Conservation (phyloP, 2,888 invertebrate species). For the Bedellia somnulentella region DNA sequence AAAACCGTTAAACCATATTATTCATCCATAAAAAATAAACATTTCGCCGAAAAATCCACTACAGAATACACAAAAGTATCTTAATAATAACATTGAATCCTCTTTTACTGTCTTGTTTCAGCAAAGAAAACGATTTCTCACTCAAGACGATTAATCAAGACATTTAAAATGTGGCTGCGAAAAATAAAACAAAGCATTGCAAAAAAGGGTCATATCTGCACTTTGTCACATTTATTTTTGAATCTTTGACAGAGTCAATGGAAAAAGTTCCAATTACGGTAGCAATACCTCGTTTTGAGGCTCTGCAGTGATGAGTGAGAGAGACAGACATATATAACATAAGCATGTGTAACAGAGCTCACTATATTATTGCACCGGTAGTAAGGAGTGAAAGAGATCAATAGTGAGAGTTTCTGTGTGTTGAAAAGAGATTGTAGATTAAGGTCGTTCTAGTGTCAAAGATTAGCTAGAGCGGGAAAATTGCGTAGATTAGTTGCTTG, state of each 20-base stretch:
- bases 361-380: conserved; percentile 54
- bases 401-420: conserved; percentile 61
- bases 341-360: conserved; percentile 20
- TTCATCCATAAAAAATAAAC: too few relatives aligned
- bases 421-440: conserved; percentile 63
- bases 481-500: too few relatives aligned
- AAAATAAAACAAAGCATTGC: too few relatives aligned
- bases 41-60: too few relatives aligned
- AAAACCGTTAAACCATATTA: too few relatives aligned
- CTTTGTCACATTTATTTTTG: background rate
- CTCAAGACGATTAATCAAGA: too few relatives aligned
- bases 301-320: conserved; percentile 53
- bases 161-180: too few relatives aligned
- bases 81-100: too few relatives aligned
- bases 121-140: too few relatives aligned
- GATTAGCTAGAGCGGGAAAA: conserved; percentile 34
- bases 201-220: background rate
- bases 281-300: conserved; percentile 55
- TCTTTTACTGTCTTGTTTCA: too few relatives aligned
- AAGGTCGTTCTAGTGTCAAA: conserved; percentile 58
- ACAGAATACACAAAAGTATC: too few relatives aligned
- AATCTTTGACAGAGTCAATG: conserved; percentile 2
- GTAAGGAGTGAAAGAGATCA: conserved; percentile 62
- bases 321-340: conserved; percentile 21
- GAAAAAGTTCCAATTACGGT: conserved; percentile 18